A percentile compares a stretch with the other conserved stretches of the same genome.
Conservation (phyloP, 2,888 invertebrate species). For the Drosophila testacea region DNA sequence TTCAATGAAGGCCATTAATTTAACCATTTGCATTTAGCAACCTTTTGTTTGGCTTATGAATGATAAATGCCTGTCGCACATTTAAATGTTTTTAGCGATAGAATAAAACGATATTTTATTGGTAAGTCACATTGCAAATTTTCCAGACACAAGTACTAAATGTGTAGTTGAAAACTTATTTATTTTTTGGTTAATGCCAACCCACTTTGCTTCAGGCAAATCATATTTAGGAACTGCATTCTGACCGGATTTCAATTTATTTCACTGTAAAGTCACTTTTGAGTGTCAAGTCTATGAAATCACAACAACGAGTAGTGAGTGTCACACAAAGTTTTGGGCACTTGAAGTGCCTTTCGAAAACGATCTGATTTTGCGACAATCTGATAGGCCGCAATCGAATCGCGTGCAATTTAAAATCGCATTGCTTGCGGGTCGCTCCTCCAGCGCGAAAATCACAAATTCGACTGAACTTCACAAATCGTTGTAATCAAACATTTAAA, state of each 20-base stretch:
- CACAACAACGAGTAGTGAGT: conserved; percentile 8
- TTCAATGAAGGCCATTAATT: conserved; percentile 3
- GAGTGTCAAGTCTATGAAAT: conserved; percentile 5
- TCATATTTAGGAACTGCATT: conserved; percentile 77
- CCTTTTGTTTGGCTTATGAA: conserved; percentile 33
- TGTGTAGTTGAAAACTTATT: not conserved
- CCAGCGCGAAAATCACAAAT: conserved; percentile 78
- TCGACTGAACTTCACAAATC: conserved; percentile 82
- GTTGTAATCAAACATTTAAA: conserved; percentile 83
- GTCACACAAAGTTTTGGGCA: conserved; percentile 22
- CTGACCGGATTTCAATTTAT: conserved; percentile 10
- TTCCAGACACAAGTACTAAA: not conserved
- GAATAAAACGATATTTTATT: conserved; percentile 20
- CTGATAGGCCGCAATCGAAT: conserved; percentile 38
- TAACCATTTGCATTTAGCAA: conserved; percentile 28
- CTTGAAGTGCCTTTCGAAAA: conserved; percentile 32
- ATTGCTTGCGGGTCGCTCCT: conserved; percentile 60
- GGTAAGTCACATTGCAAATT: conserved; percentile 36
- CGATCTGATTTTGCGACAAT: conserved; percentile 43
- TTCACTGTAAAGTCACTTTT: conserved; percentile 31
- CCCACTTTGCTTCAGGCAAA: conserved; percentile 81
- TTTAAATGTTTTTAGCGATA: conserved; percentile 15
- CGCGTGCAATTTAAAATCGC: conserved; percentile 70
- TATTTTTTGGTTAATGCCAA: conserved; percentile 18
- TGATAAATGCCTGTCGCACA: conserved; percentile 35